Evolutionary conservation across 2,888 invertebrate species (phyloP), one percentile per base, ranked within the genome.

Genomic region (Julus scandinavius): DNA sequence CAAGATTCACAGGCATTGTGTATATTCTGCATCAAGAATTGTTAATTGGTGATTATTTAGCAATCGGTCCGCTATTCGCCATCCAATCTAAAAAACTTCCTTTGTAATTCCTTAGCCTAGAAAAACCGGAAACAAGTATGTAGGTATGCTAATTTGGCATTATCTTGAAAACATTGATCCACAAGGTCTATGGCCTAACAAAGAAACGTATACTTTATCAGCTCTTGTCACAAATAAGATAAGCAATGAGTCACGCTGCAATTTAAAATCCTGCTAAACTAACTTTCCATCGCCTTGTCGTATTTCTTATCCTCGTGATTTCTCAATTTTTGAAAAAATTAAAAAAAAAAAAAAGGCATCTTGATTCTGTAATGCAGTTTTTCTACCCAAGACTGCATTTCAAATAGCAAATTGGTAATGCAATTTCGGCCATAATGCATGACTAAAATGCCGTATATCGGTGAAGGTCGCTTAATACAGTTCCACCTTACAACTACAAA

Each of bases 61-160:
- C 84, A 84, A 84, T n/a, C 1, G 84, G 84, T 40, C 84, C 84
- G 5, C 38, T 84, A 84, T 84, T 84, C 2, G 38, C 84, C 84
- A 17, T 15, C 84, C 84, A 84, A 38, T 84, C 84, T 29, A 84
- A 84, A 15, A 84, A 41, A 11, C 84, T 84, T 38, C 84, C 84
- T 38, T 41, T 45, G 45, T 84, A 84, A 45, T 84, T 84, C 84
- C 84, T 84, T 45, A 84, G 17, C 84, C 84, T 84, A 45, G 45
- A 84, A 84, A 84, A 63, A 63, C n/a, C 6, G 63, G 63, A 63
- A n/a, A 63, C 63, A n/a, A 17, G n/a, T n/a, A n/a, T 63, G 63
- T 63, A n/a, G n/a, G 3, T 63, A 63, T 63, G 63, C n/a, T 17
- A 63, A 63, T 63, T 63, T 17, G 17, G 2, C 63, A 63, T 63